Evolutionary conservation across 1,140 invertebrate species (phyloP), one percentile per base, ranked within the genome.

Genomic region (Drosophila bifasciata): DNA sequence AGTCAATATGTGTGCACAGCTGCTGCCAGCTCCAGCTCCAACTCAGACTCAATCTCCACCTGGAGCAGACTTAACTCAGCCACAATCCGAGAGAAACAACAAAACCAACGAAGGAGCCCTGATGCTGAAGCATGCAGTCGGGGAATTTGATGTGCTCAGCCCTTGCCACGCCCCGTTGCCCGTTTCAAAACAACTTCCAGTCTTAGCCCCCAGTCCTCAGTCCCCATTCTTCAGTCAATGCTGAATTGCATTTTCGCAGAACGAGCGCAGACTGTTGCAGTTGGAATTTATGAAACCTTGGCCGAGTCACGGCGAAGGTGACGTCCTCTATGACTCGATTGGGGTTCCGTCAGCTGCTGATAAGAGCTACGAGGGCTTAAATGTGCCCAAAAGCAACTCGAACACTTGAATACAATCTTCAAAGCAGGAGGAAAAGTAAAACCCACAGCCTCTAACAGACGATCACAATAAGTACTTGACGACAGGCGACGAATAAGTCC

Each of bases 231-330:
- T 45, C 48, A 3, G 25, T 64, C 45, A 61, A 46, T 63, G 78
- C 78, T 81, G 75, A 84, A 79, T 84, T 84, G 79, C 80, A 85
- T 58, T 51, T 83, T 63, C 56, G 50, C 40, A 17, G 57, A 48
- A 48, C 48, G 64, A 59, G 67, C 60, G 68, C 68, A 72, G 55
- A 72, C 61, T 68, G 58, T 36, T 83, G 79, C 70, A 81, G 81
- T 67, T 63, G 79, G 70, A 78, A 79, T 83, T 81, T 78, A 83
- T 84, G 70, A 75, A 58, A 28, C 50, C 21, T 21, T 36, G n/a
- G 39, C 43, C 17, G 28, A 17, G 55, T 25, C 55, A 57, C 46
- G 59, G 19, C 66, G 55, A 73, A 61, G 68, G 49, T 64, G 66
- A 76, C 53, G 51, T 57, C n/a, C 44, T 41, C 46, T 17, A 46